Conservation (phyloP, 2,113 vertebrate species). For the Pardalotus punctatus region DNA sequence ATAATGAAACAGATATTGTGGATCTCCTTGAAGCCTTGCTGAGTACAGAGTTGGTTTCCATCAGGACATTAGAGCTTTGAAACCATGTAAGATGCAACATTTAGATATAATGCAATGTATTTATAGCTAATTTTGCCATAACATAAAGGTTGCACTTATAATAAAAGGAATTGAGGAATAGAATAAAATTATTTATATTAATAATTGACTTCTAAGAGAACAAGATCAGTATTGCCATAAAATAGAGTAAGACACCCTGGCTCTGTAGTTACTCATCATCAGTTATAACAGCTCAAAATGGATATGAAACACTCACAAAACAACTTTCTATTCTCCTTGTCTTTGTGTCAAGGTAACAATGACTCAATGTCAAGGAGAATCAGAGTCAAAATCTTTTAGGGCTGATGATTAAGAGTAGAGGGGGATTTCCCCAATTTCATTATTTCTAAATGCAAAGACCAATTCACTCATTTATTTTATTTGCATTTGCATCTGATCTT, state of each 20-base stretch:
- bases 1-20: neutral
- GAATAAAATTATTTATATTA: neutral
- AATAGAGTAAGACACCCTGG: neutral
- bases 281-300: neutral
- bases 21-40: neutral
- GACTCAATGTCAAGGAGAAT: neutral
- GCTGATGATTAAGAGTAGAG: neutral
- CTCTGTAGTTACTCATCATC: neutral
- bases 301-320: neutral
- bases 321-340: neutral
- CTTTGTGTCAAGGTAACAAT: neutral
- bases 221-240: neutral
- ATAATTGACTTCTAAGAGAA: neutral
- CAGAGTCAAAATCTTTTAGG: neutral
- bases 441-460: neutral
- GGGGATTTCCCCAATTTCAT: neutral
- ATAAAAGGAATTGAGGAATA: neutral
- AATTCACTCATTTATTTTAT: neutral
- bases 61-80: neutral
- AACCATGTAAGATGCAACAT: neutral
- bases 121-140: neutral
- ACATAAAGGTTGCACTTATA: neutral
- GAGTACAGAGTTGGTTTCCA: neutral
- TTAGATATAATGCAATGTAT: neutral
- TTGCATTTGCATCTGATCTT: neutral